A percentile compares a stretch with the other conserved stretches of the same genome.
These are phyloP conservation scores for Drosophila pandora DNA, from an alignment of 1,140 invertebrate genomes.

Conservation along the genomic window DNA sequence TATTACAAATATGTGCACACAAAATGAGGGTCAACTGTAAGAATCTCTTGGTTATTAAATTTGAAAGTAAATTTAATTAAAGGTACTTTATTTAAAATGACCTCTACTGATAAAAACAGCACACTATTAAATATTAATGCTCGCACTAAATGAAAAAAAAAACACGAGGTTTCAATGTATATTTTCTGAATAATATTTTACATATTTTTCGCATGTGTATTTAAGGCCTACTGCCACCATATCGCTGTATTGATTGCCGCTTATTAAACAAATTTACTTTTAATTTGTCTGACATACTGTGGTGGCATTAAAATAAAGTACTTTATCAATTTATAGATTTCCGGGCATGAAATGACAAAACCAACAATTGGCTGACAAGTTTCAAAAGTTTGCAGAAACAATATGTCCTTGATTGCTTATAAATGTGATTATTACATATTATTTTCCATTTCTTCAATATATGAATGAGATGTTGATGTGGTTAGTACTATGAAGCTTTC, in stretches of 20 bases:
- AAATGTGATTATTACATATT: slow-evolving; percentile 33
- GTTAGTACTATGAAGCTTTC: background rate
- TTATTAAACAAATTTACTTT: slow-evolving; percentile 36
- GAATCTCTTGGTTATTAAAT: background rate
- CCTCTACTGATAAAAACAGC: too few relatives aligned
- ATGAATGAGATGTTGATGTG: slow-evolving; percentile 43
- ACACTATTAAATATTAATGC: too few relatives aligned
- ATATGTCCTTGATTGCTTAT: slow-evolving; percentile 19
- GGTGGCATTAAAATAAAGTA: slow-evolving; percentile 24
- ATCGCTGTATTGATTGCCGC: slow-evolving; percentile 21
- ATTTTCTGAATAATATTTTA: too few relatives aligned
- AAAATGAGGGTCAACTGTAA: background rate
- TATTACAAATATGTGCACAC: slow-evolving; percentile 3
- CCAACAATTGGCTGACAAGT: slow-evolving; percentile 16
- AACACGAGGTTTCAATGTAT: too few relatives aligned
- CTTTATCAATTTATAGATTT: slow-evolving; percentile 26
- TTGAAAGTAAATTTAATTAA: background rate
- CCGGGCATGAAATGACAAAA: slow-evolving; percentile 6
- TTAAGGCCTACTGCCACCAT: slow-evolving; percentile 25
- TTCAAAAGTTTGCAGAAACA: slow-evolving; percentile 7
- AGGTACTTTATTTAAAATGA: too few relatives aligned
- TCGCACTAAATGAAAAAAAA: too few relatives aligned
- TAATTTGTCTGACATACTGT: slow-evolving; percentile 30
- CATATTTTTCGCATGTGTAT: slow-evolving; percentile 2
- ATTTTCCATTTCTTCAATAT: slow-evolving; percentile 22